Percentiles rank a stretch among this genome's conserved stretches.
Conservation (phyloP, 1,140 invertebrate genomes). For the Drosophila ohnishii region DNA sequence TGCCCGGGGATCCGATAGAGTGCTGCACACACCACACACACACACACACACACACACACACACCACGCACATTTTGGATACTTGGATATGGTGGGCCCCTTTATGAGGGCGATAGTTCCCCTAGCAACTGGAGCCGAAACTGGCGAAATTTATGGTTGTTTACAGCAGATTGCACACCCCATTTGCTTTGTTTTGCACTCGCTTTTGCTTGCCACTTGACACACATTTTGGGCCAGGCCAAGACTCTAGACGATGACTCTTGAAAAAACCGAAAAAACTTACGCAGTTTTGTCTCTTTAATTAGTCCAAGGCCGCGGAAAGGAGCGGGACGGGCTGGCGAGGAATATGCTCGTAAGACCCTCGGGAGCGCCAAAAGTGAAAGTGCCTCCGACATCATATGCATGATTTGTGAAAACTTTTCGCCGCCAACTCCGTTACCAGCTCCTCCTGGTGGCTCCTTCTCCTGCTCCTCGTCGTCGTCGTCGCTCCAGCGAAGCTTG, state of each 20-base stretch:
- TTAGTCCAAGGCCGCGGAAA: slow-evolving; percentile 22
- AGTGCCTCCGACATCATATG: slow-evolving; percentile 72
- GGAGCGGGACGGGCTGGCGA: slow-evolving; percentile 5
- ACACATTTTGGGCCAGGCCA: slow-evolving; percentile 47
- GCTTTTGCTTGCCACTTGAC: slow-evolving; percentile 65
- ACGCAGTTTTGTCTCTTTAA: slow-evolving; percentile 50
- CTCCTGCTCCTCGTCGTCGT: background rate
- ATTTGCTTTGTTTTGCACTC: slow-evolving; percentile 80
- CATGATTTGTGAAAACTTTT: slow-evolving; percentile 79
- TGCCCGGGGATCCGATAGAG: slow-evolving; percentile 20
- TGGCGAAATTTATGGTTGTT: slow-evolving; percentile 77
- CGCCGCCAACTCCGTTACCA: slow-evolving; percentile 35
- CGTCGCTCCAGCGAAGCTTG: slow-evolving; percentile 38
- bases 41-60: background rate
- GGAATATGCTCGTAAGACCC: slow-evolving; percentile 16
- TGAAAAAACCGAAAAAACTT: slow-evolving; percentile 35
- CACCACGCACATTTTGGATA: slow-evolving; percentile 3
- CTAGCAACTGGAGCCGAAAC: slow-evolving; percentile 36
- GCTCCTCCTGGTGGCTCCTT: slow-evolving; percentile 4
- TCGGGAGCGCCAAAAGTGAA: slow-evolving; percentile 39
- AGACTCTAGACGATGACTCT: slow-evolving; percentile 52
- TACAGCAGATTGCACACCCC: slow-evolving; percentile 80
- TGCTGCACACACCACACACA: slow-evolving; percentile 5
- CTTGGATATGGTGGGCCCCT: slow-evolving; percentile 35
- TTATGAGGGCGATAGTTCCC: slow-evolving; percentile 67